phyloP scores from a whole-genome alignment of 2,888 invertebrate genomes.

The Metalampra italica region DNA sequence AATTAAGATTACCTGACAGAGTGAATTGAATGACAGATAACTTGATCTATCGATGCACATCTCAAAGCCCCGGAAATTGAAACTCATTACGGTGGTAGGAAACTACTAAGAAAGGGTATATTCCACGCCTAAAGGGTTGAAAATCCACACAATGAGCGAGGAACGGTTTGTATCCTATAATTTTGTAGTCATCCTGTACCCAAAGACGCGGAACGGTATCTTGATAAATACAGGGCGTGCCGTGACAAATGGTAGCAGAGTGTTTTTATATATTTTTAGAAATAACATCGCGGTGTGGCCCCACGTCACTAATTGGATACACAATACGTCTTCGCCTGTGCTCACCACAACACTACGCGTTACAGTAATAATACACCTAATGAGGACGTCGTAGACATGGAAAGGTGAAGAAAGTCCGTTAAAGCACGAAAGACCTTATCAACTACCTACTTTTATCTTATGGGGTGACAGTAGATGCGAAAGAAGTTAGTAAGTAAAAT shows the following conservation, averaged over 20 bases:
- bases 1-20: too few relatives aligned
- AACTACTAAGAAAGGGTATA: too few relatives aligned
- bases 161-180: background rate
- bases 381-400: background rate
- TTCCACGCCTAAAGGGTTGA: too few relatives aligned
- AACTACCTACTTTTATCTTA: too few relatives aligned
- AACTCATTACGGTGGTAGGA: too few relatives aligned
- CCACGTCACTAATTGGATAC: slow-evolving; percentile 67
- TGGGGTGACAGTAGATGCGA: too few relatives aligned
- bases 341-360: slow-evolving; percentile 3
- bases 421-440: background rate
- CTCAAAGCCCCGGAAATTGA: too few relatives aligned
- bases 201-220: slow-evolving; percentile 51
- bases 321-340: slow-evolving; percentile 57
- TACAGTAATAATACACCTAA: slow-evolving; percentile 4
- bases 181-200: slow-evolving; percentile 36
- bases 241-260: slow-evolving; percentile 75
- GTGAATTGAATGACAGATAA: too few relatives aligned
- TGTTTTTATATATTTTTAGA: slow-evolving; percentile 76
- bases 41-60: too few relatives aligned
- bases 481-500: too few relatives aligned
- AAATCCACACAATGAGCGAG: background rate
- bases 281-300: slow-evolving; percentile 45
- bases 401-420: background rate
- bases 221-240: slow-evolving; percentile 73